Evolutionary conservation across 2,113 vertebrate genomes (phyloP).

Genomic region (Pristiophorus japonicus): DNA sequence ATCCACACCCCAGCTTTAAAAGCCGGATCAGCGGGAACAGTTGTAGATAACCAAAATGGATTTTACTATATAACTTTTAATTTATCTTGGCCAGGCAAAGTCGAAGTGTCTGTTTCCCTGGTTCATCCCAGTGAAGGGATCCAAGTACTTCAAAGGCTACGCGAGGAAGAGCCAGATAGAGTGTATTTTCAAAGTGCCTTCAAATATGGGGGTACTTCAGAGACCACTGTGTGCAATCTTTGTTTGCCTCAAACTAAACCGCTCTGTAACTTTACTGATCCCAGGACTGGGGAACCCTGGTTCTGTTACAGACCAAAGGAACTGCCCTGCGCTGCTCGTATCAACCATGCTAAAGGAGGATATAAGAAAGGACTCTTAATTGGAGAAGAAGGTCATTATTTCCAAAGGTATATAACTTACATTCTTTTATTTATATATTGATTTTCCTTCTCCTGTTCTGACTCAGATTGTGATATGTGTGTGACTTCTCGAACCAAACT

Average conservation of each 20-base stretch:
- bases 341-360: conserved; percentile 83
- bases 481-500: not conserved
- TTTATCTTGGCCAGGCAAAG: conserved; percentile 79
- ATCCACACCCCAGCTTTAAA: conserved; percentile 73
- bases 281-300: conserved; percentile 86
- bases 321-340: conserved; percentile 76
- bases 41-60: conserved; percentile 80
- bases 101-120: conserved; percentile 71
- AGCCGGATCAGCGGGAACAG: conserved; percentile 73
- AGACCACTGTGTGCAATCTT: conserved; percentile 84
- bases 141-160: conserved; percentile 68
- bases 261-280: conserved; percentile 87
- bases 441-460: not conserved
- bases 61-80: conserved; percentile 77
- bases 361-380: conserved; percentile 77
- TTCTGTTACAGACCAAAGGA: conserved; percentile 90
- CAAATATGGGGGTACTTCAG: conserved; percentile 70
- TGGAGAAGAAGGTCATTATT: conserved; percentile 70
- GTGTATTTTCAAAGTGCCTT: conserved; percentile 91
- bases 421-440: not conserved
- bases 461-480: not conserved
- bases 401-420: conserved; percentile 70
- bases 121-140: conserved; percentile 88
- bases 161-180: conserved; percentile 74
- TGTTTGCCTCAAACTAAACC: conserved; percentile 67